Conservation (phyloP, 2,797 vertebrate genomes). For the Brachyrhaphis roseni region DNA sequence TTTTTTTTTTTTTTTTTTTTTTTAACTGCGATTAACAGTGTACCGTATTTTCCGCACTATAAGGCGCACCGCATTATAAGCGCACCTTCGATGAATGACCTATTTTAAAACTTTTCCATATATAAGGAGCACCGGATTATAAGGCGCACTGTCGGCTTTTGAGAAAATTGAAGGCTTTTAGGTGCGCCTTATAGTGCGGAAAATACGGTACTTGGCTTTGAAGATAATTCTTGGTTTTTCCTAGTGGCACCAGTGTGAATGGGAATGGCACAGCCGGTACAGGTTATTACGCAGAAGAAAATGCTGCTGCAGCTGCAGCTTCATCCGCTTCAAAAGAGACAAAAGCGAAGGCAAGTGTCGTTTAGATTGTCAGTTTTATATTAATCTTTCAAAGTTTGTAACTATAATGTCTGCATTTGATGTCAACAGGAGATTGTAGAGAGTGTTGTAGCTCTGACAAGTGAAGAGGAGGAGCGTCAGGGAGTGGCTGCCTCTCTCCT, state of each 20-base stretch:
- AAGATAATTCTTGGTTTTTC: constrained; percentile 10
- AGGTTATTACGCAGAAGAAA: constrained; percentile 60
- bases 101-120: too few species aligned
- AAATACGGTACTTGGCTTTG: not conserved
- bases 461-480: constrained; percentile 89
- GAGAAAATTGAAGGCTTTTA: too few species aligned
- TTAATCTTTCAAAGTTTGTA: not conserved
- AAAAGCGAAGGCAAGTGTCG: constrained; percentile 73
- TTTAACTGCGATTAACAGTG: not conserved
- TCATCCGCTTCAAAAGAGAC: constrained; percentile 64
- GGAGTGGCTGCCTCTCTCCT: constrained; percentile 94
- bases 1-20: not conserved
- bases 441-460: constrained; percentile 91
- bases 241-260: constrained; percentile 73
- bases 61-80: too few species aligned
- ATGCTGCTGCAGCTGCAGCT: constrained; percentile 11
- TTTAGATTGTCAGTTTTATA: not conserved
- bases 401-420: constrained; percentile 18
- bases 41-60: too few species aligned
- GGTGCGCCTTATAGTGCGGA: too few species aligned
- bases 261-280: constrained; percentile 69
- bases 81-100: too few species aligned
- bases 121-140: too few species aligned
- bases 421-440: constrained; percentile 91
- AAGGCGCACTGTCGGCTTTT: too few species aligned